phyloP scores from a whole-genome alignment of 2,888 invertebrate species.

The Schizaphis graminum region DNA sequence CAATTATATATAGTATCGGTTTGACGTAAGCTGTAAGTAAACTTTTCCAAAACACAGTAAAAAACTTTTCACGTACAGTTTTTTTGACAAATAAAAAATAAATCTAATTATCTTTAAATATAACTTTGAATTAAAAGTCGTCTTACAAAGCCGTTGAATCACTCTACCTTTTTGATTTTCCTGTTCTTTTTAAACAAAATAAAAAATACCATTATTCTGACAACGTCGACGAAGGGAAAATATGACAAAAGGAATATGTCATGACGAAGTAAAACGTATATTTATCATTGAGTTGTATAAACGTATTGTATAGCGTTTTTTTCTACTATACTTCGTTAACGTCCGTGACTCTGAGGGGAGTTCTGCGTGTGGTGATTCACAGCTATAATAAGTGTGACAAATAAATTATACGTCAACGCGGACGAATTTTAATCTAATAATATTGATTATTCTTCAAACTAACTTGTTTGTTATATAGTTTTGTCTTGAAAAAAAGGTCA shows the following conservation, averaged over 20 bases:
- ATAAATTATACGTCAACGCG: conserved; percentile 48
- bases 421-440: conserved; percentile 18
- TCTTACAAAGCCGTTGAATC: not conserved
- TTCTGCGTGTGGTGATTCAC: not conserved
- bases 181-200: not conserved
- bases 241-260: conserved; percentile 33
- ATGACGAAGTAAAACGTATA: not conserved
- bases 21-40: not conserved
- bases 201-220: conserved; percentile 16
- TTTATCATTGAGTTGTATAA: conserved; percentile 16
- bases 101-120: not conserved
- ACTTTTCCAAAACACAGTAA: not conserved
- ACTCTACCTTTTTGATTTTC: not conserved
- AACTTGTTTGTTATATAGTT: not conserved
- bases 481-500: not conserved
- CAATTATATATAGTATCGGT: not conserved
- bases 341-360: conserved; percentile 42
- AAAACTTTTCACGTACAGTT: not conserved
- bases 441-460: conserved; percentile 36
- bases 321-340: conserved; percentile 35
- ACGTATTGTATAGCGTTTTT: conserved; percentile 14
- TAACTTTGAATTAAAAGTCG: not conserved
- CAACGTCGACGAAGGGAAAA: not conserved
- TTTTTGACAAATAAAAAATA: not conserved
- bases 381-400: conserved; percentile 48